phyloP scores from a whole-genome alignment of 2,888 invertebrate species.

The Coleophora deauratella region DNA sequence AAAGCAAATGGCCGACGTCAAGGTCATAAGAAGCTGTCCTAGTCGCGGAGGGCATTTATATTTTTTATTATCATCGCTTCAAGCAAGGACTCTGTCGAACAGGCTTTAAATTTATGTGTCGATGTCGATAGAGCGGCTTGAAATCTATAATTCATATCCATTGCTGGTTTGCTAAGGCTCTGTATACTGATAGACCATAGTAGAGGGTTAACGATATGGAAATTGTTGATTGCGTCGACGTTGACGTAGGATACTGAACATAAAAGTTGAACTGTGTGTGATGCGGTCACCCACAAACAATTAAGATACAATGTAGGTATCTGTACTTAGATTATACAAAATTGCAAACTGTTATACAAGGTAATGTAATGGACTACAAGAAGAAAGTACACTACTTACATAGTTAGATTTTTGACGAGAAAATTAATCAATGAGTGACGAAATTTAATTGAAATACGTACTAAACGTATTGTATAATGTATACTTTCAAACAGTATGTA shows the following conservation, averaged over 20 bases:
- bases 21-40: slow-evolving; percentile 71
- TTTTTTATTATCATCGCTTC: slow-evolving; percentile 50
- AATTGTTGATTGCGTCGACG: slow-evolving; percentile 21
- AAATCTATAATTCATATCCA: slow-evolving; percentile 14
- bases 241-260: slow-evolving; percentile 23
- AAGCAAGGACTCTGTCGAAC: slow-evolving; percentile 42
- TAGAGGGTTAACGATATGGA: slow-evolving; percentile 22
- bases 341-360: too few species aligned
- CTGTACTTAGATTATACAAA: too few species aligned
- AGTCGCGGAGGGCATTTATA: slow-evolving; percentile 68
- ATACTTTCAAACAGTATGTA: too few species aligned
- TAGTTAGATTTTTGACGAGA: too few species aligned
- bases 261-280: too few species aligned
- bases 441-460: too few species aligned
- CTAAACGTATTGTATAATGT: too few species aligned
- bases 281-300: too few species aligned
- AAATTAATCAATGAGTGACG: too few species aligned
- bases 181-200: slow-evolving; percentile 16
- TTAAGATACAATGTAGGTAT: too few species aligned
- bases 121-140: slow-evolving; percentile 5
- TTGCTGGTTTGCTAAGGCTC: slow-evolving; percentile 16
- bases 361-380: too few species aligned
- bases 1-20: slow-evolving; percentile 66
- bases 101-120: slow-evolving; percentile 27
- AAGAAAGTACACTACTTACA: too few species aligned